Evolutionary conservation across 35 echinoderm and acorn worm species (phyloP), one percentile per base, ranked within the genome.

Genomic region (Diadema setosum): DNA sequence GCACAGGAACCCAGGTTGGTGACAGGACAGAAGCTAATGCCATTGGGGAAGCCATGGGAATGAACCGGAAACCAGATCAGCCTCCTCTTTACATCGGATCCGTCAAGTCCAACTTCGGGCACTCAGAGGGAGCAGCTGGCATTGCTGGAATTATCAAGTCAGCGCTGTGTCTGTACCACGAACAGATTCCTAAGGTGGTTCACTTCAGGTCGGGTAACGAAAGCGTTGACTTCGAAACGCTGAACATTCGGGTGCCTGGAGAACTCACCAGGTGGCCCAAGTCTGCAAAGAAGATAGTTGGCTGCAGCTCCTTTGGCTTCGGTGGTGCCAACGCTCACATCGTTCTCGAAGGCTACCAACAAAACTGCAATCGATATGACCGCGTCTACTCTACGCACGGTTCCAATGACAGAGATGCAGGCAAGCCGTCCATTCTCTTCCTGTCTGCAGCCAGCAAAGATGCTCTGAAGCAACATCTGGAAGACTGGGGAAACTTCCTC

Each of bases 301-400:
- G 96, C 25, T 92, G 89, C 33, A 99, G 96, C 56, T 99, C 96
- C 2, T 98, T 98, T 50, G 96, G 96, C 21, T 98, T 98, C 58
- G 96, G 96, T 42, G 96, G 96, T 50, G 96, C 96, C 17, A 98
- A 98, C 58, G 96, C 96, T 41, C 96, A 98, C 58, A 55, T 98
- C 5, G 92, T 98, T 17, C 56, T 98, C 16, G 96, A 98, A 89
- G 95, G 91, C 37, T 90, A 70, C 40, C 65, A 88, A 7, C 94
- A 93, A 73, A 48, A 63, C 37, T 52, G 36, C 8, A 46, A 59
- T 15, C 86, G 70, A 29, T 61, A 57, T 24, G 63, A 42, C 33
- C 48, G 88, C 26, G 42, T 48, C 41, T 64, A 87, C 43, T 89
- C 87, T 9, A 7, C 18, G 2, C 50, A 80, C 4, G 73, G 40